Base-by-base conservation (phyloP, 1,140 invertebrate species). In the Mycetomoellerius zeteki region DNA sequence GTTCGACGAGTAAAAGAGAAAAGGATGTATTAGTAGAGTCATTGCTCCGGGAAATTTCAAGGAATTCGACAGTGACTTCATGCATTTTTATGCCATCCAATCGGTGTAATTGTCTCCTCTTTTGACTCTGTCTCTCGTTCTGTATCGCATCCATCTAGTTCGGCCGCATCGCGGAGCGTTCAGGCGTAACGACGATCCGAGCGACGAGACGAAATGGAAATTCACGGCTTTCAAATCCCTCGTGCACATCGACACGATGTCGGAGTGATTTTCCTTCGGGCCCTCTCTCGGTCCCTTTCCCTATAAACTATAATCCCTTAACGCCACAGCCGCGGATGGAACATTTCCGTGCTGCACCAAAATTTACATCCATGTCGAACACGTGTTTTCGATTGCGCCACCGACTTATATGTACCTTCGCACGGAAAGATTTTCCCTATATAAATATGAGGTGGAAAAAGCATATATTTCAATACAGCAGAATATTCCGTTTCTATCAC, bases 51-150 rank as follows among this genome's bases (percentile, higher is more conserved):
- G 21, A 86, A 80, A 87, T 75, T 86, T 60, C 54, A 73, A 88
- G 72, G 58, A 88, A 88, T 81, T 88, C 65, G 65, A 75, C 73
- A 24, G 60, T 64, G 65, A 84, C 89, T 84, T 90, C 86, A 91
- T 91, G 89, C 90, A 91, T 91, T 91, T 91, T 91, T 91, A 91
- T 90, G 47, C 84, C 10, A 52, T 75, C 52, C 90, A 86, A 91
- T 91, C 89, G 90, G 65, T 62, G 76, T 91, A 91, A 91, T 90
- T 91, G 86, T 91, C 60, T 67, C 14, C 30, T 33, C 30, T 54
- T n/a, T 78, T 24, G 47, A 14, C 19, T 67, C 30, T 16, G 4
- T 27, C 21, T 24, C 60, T 27, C 27, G 30, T 16, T 85, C 50
- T 43, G 71, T 85, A 67, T 43, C 12, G 60, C 14, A 62, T 75